Conservation (phyloP, 2,797 vertebrate species). For the Rhadinocentrus ornatus region DNA sequence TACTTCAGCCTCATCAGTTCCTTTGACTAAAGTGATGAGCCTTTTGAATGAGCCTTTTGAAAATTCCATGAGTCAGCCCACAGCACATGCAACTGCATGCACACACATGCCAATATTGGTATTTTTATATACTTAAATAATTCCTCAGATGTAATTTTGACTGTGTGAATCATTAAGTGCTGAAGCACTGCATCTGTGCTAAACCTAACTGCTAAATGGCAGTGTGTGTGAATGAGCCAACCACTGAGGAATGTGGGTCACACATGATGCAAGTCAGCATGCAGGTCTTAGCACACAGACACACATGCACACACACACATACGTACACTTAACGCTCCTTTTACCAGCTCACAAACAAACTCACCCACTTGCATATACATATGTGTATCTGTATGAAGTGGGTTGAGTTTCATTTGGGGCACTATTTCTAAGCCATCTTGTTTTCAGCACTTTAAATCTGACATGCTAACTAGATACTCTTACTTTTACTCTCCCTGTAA, state of each 20-base stretch:
- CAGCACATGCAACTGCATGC: conserved; percentile 9
- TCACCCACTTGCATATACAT: conserved; percentile 18
- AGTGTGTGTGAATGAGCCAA: conserved; percentile 61
- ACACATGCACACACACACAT: conserved; percentile 7
- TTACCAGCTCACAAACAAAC: conserved; percentile 43
- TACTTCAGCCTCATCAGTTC: neutral
- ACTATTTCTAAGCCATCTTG: conserved; percentile 47
- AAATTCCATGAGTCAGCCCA: conserved; percentile 16
- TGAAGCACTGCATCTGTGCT: conserved; percentile 37
- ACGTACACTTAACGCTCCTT: conserved; percentile 14
- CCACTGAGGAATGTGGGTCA: conserved; percentile 64
- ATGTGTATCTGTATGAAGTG: conserved; percentile 32
- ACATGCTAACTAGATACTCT: conserved; percentile 70
- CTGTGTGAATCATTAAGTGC: conserved; percentile 52
- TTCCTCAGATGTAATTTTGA: conserved; percentile 34
- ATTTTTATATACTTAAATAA: conserved; percentile 41
- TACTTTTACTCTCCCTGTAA: conserved; percentile 30
- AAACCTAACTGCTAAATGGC: conserved; percentile 48
- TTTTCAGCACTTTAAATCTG: conserved; percentile 68
- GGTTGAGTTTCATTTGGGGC: conserved; percentile 46
- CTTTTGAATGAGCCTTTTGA: too few species aligned
- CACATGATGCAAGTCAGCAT: conserved; percentile 54
- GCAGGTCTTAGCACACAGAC: conserved; percentile 7
- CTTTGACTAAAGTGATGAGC: neutral
- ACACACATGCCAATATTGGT: conserved; percentile 24